Evolutionary conservation across 2,113 vertebrate genomes (phyloP).

Genomic region (Oreochromis aureus): DNA sequence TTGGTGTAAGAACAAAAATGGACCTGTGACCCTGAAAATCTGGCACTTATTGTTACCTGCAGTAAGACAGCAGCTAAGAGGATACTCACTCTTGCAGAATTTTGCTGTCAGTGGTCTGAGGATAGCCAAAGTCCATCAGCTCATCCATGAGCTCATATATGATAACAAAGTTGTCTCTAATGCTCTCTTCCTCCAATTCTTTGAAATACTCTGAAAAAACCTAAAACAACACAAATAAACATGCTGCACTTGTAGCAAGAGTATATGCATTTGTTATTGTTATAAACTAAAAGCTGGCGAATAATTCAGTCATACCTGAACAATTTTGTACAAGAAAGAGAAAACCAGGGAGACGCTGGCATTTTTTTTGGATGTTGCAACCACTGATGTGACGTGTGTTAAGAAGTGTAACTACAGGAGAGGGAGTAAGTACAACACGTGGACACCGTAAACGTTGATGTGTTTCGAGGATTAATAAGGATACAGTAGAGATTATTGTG

Average conservation of each 20-base stretch:
- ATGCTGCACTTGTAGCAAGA: not conserved
- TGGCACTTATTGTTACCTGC: rapidly evolving
- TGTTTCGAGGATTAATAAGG: conserved; percentile 51
- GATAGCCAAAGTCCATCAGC: conserved; percentile 98
- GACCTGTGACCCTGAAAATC: not conserved
- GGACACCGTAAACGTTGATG: not conserved
- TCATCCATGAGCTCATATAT: conserved; percentile 98
- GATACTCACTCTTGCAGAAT: conserved; percentile 95
- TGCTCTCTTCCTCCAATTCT: conserved; percentile 98
- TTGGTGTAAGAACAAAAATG: not conserved
- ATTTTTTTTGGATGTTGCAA: conserved; percentile 98
- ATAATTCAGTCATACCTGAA: conserved; percentile 78
- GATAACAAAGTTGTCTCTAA: conserved; percentile 98
- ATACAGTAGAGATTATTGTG: conserved; percentile 98
- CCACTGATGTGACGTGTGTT: conserved; percentile 76
- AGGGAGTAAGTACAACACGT: not conserved
- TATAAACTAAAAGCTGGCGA: not conserved
- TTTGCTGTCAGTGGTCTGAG: conserved; percentile 98
- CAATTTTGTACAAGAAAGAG: conserved; percentile 97
- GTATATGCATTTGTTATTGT: not conserved
- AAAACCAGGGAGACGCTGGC: conserved; percentile 95
- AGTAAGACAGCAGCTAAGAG: not conserved
- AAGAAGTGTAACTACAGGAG: conserved; percentile 45
- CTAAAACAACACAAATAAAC: conserved; percentile 40
- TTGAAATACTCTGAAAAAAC: conserved; percentile 99